Evolutionary conservation across 2,888 invertebrate genomes (phyloP).

Genomic region (Yponomeuta malinellus): DNA sequence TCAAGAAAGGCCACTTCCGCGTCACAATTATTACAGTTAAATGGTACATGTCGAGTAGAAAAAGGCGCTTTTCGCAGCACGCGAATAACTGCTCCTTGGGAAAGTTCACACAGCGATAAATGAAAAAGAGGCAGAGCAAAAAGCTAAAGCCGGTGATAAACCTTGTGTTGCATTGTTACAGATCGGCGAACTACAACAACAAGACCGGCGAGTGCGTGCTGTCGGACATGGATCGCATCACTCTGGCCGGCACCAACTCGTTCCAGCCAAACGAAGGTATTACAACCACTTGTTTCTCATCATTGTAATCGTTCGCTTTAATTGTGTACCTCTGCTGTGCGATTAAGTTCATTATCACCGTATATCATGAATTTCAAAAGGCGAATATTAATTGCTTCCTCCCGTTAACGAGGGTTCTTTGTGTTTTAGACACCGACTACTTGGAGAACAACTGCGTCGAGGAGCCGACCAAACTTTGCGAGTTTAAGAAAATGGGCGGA

Average conservation of each 20-base stretch:
- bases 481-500: slow-evolving; percentile 92
- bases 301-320: slow-evolving; percentile 10
- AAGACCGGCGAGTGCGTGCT: slow-evolving; percentile 89
- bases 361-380: not conserved
- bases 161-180: slow-evolving; percentile 70
- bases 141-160: slow-evolving; percentile 39
- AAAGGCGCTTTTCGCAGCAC: slow-evolving; percentile 32
- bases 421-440: slow-evolving; percentile 79
- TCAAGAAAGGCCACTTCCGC: slow-evolving; percentile 6
- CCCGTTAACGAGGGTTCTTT: not conserved
- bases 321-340: not conserved
- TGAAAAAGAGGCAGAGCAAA: slow-evolving; percentile 33
- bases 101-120: slow-evolving; percentile 60
- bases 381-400: not conserved
- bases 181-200: slow-evolving; percentile 94
- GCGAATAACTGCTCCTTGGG: slow-evolving; percentile 42
- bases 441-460: slow-evolving; percentile 95
- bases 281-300: slow-evolving; percentile 16
- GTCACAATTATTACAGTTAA: slow-evolving; percentile 15
- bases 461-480: slow-evolving; percentile 95
- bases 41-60: slow-evolving; percentile 18
- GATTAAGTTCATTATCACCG: not conserved
- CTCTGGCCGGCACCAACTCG: slow-evolving; percentile 86
- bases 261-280: slow-evolving; percentile 82
- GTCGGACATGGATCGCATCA: slow-evolving; percentile 94